Base-by-base conservation (phyloP, 2,113 vertebrate genomes). In the Typhlomys cinereus region DNA sequence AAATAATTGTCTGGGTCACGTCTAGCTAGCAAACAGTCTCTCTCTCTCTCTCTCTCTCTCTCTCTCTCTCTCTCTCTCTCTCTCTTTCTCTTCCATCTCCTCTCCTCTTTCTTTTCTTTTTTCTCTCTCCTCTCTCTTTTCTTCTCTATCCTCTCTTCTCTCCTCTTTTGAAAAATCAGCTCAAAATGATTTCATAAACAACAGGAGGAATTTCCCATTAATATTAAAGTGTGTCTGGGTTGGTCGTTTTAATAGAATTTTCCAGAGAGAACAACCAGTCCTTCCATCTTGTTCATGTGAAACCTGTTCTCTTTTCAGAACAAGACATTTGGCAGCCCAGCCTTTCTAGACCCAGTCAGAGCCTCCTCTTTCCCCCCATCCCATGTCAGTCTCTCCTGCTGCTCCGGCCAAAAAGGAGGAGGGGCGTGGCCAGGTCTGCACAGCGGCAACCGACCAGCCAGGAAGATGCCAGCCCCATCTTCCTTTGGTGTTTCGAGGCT, bases 171-270 rank as follows among this genome's bases (percentile, higher is more conserved):
- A 91, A 96, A 96, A 96, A 97, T 94, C 95, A 93, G 84, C 90
- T 91, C 92, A 92, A 93, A 95, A 94, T 97, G 95, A 98, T 98
- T 97, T 97, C 94, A 97, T 97, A 98, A 98, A 98, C 96, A 97
- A 98, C 86, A 10, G 96, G 96, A 96, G 76, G 96, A 97, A 97
- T 97, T 98, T 98, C 96, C 98, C 97, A 97, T 98, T 97, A 98
- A 97, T 98, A 97, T 91, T 93, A 96, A 97, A 98, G 97, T 86
- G 89, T 93, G 97, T 98, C 97, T 98, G 97, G 94, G 95, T 93
- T 97, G 95, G 95, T 73, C 94, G 87, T 97, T 98, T 98, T 98
- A 97, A 98, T 97, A 98, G 97, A 98, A 98, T 92, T 97, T 98
- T 98, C 97, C 98, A 97, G 7, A 97, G 94, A 92, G 97, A 97